Evolutionary conservation across 2,113 vertebrate species (phyloP).

Genomic region (Opisthocomus hoazin): DNA sequence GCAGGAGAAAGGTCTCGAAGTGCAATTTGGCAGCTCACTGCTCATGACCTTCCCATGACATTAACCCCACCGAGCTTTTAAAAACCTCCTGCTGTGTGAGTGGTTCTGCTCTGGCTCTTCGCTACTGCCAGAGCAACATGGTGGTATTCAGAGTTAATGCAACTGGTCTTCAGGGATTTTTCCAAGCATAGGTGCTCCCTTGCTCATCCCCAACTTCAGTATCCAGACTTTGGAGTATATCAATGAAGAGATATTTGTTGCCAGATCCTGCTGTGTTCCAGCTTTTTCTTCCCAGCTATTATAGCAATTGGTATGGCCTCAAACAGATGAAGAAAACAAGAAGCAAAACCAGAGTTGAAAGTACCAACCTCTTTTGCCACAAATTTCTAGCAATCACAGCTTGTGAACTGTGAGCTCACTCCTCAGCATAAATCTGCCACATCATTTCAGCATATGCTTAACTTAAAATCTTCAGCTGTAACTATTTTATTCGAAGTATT

Average conservation of each 20-base stretch:
- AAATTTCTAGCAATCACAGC: not conserved
- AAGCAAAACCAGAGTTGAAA: not conserved
- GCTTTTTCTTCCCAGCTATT: not conserved
- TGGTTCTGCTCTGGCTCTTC: not conserved
- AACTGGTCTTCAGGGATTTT: not conserved
- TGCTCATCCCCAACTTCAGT: not conserved
- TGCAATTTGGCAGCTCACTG: not conserved
- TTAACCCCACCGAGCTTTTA: not conserved
- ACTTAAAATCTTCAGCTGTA: not conserved
- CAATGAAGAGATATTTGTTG: not conserved
- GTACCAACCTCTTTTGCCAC: not conserved
- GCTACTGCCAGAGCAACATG: not conserved
- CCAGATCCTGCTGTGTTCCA: not conserved
- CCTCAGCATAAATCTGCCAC: not conserved
- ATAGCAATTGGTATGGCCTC: not conserved
- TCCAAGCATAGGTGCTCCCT: not conserved
- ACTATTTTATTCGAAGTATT: not conserved
- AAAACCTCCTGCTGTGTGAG: not conserved
- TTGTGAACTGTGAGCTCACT: not conserved
- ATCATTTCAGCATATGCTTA: not conserved
- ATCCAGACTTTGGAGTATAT: not conserved
- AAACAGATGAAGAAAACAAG: not conserved
- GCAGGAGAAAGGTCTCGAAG: not conserved
- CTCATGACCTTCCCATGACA: not conserved
- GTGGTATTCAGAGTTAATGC: not conserved